Base-by-base conservation (phyloP, 1,140 invertebrate genomes). In the Caerostris extrusa region DNA sequence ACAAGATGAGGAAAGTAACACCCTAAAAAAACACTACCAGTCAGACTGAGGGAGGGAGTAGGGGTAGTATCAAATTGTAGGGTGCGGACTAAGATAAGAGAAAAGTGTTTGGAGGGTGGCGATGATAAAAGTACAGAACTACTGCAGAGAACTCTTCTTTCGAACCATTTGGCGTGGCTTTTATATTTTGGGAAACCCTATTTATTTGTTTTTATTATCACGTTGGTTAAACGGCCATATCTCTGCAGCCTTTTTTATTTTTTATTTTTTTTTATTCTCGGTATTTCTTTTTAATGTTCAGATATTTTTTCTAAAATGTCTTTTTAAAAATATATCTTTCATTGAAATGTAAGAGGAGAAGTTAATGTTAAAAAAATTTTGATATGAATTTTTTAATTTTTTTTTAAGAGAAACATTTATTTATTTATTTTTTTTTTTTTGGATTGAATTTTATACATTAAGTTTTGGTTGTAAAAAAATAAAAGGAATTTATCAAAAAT, bases 201-300 rank as follows among this genome's bases (percentile, higher is more conserved):
- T 77, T 77, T 77, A 77, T 77, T 87, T 64, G 58, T 87, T 87
- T 87, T 87, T 87, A 87, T 87, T 53, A 61, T 61, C 60, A 61
- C 58, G 64, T 87, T 87, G 85, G 85, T 64, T 87, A 87, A 87
- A 87, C 12, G 60, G 19, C 14, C 85, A 87, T 87, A 87, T 87
- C 85, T 87, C 55, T 60, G 34, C 7, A 64, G 10, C 6, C 10
- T 10, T 87, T 64, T 50, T 67, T 50, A n/a, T 58, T 53, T 7
- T 53, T 56, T 14, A 5, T 58, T 58, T 67, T 7, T 53, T 56
- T 14, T 2, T n/a, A 19, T 10, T 87, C 55, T 58, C 34, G 82
- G 57, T 57, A 5, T 7, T 5, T 19, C 10, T 53, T 77, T 53
- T 53, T 77, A 17, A 12, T 12, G 7, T 53, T 5, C 10, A 0